Conservation (phyloP, 2,888 invertebrate species). For the Lepidonotus clava region DNA sequence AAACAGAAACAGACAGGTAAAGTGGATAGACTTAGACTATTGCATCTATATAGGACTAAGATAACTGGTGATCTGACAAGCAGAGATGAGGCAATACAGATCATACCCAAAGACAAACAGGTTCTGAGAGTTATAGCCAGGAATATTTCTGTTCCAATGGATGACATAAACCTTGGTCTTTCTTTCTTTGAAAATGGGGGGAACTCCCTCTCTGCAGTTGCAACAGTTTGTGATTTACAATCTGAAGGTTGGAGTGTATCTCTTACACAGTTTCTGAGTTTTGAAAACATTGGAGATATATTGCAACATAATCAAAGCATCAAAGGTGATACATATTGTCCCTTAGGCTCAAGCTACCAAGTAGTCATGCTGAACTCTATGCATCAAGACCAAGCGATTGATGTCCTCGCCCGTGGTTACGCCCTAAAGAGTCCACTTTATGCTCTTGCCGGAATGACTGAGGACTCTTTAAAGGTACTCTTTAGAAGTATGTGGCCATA, state of each 20-base stretch:
- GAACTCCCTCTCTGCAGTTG: slow-evolving; percentile 27
- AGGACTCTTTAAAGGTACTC: neutral
- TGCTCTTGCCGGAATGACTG: slow-evolving; percentile 35
- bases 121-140: neutral
- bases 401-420: slow-evolving; percentile 2
- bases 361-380: neutral
- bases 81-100: neutral
- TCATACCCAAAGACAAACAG: neutral
- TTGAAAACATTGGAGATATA: slow-evolving; percentile 8
- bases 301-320: neutral
- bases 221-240: neutral
- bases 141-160: neutral
- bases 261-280: neutral
- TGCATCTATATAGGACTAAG: neutral
- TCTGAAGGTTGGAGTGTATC: neutral
- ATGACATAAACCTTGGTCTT: neutral
- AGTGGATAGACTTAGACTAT: neutral
- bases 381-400: neutral
- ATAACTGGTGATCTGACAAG: neutral
- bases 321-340: neutral
- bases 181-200: slow-evolving; percentile 37
- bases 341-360: neutral
- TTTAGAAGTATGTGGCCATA: slow-evolving; percentile 40
- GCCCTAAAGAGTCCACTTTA: slow-evolving; percentile 50
- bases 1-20: neutral